Percentiles rank a stretch among this genome's conserved stretches.
phyloP scores from a whole-genome alignment of 2,888 invertebrate genomes.

The Caradrina clavipalpis region DNA sequence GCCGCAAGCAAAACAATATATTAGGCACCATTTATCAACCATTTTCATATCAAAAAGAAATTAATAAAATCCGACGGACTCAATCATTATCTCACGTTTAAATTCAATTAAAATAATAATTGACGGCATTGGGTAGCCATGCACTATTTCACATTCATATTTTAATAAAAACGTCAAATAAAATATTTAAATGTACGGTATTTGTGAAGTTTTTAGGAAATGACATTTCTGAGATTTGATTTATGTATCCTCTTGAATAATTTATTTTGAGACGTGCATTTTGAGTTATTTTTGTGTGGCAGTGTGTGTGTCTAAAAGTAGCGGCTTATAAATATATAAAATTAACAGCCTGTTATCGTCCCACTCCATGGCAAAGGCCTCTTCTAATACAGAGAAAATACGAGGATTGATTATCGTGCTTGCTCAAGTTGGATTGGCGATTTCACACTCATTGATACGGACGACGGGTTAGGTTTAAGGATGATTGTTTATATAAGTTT shows the following conservation, averaged over 20 bases:
- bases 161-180: slow-evolving; percentile 41
- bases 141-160: slow-evolving; percentile 31
- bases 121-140: slow-evolving; percentile 25
- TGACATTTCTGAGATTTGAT: slow-evolving; percentile 22
- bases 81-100: slow-evolving; percentile 58
- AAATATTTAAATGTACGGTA: slow-evolving; percentile 24
- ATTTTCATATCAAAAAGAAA: background rate
- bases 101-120: slow-evolving; percentile 65
- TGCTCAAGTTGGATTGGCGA: no score
- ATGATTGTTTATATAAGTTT: no score
- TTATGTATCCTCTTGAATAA: slow-evolving; percentile 51
- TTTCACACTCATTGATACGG: no score
- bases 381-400: no score
- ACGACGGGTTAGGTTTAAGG: no score
- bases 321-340: no score
- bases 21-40: slow-evolving; percentile 12
- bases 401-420: no score
- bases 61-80: slow-evolving; percentile 34
- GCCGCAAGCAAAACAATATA: slow-evolving; percentile 18
- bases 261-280: slow-evolving; percentile 4
- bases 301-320: no score
- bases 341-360: no score
- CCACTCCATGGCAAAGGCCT: no score
- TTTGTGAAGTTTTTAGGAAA: slow-evolving; percentile 22
- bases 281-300: background rate